phyloP scores from a whole-genome alignment of 2,888 invertebrate species.

The Rhagonycha lutea region DNA sequence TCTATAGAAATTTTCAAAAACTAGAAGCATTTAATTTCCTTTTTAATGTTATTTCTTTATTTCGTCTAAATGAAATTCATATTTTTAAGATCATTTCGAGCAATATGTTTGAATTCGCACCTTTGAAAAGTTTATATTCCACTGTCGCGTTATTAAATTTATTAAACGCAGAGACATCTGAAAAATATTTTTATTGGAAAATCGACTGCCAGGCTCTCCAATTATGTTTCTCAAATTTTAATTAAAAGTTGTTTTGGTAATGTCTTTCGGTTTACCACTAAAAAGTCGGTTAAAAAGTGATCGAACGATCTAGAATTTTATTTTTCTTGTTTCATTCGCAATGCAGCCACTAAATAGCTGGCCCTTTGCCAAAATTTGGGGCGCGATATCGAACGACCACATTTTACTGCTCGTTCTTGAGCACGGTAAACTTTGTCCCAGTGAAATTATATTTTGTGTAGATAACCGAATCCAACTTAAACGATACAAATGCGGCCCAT shows the following conservation, averaged over 20 bases:
- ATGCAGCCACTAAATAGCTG: slow-evolving; percentile 25
- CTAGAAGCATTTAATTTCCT: background rate
- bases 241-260: slow-evolving; percentile 5
- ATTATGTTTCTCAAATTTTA: background rate
- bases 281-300: slow-evolving; percentile 22
- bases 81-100: background rate
- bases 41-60: background rate
- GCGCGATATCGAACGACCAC: slow-evolving; percentile 29
- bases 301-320: slow-evolving; percentile 19
- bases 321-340: slow-evolving; percentile 25
- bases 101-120: background rate
- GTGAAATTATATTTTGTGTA: slow-evolving; percentile 19
- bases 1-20: too few species aligned
- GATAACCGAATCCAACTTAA: slow-evolving; percentile 5
- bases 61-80: background rate
- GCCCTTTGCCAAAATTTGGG: slow-evolving; percentile 28
- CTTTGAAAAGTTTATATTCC: background rate
- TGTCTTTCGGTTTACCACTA: slow-evolving; percentile 6
- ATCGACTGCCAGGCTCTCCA: background rate
- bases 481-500: background rate
- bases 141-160: background rate
- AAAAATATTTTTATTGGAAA: background rate
- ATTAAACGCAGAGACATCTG: background rate
- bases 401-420: slow-evolving; percentile 26
- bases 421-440: slow-evolving; percentile 11